Evolutionary conservation across 2,888 invertebrate species (phyloP), one percentile per base, ranked within the genome.

Genomic region (Malachius bipustulatus): DNA sequence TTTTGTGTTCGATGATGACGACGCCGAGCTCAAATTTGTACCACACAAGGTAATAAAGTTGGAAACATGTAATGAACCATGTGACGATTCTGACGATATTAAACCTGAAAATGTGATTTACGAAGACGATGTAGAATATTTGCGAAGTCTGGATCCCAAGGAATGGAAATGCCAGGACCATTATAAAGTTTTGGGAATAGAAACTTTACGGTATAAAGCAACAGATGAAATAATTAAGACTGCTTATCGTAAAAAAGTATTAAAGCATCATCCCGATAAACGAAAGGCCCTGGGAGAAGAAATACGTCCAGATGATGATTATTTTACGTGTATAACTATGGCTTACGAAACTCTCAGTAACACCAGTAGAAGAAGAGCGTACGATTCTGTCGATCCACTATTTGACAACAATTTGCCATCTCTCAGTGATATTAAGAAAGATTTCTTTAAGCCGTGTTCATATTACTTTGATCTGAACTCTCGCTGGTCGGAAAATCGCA

Each of bases 161-260:
- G 85, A 91, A 54, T 97, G 94, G 94, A 96, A 94, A 69, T 78
- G 87, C 51, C 96, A 97, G 65, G 97, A 97, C 63, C 97, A 97
- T 62, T 97, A 97, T 63, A 83, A 82, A 24, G 93, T 99, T 10
- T 67, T 98, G 40, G 97, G 98, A 33, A 72, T 99, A 50, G 79
- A 77, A 49, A 77, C 79, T 42, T 63, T 82, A 33, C 74, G 98
- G 39, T 77, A 77, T 60, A 77, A 77, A 59, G 94, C 97, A 0
- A 80, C 84, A 1, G 88, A 91, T 48, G 89, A 91, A 39, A 84
- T 94, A 51, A 90, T 98, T 42, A 90, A 91, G 61, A 78, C 81
- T 54, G 91, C 94, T 14, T 97, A 94, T 75, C 73, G 83, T 43
- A 80, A 76, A 55, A 85, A 85, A 64, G 89, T 93, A 31, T 67